A percentile compares a stretch with the other conserved stretches of the same genome.
Conservation (phyloP, 2,888 invertebrate genomes). For the Dione juno region DNA sequence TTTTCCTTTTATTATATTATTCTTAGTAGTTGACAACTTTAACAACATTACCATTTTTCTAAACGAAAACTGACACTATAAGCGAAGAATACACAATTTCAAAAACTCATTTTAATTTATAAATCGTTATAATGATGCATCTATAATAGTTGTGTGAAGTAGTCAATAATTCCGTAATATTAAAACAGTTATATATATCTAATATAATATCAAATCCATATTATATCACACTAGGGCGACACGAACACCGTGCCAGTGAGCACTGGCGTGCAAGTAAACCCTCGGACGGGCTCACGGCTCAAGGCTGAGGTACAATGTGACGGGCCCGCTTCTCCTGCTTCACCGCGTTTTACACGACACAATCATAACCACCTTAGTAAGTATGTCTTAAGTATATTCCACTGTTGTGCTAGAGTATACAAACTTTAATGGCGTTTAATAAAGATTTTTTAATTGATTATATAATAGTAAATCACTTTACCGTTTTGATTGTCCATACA, state of each 20-base stretch:
- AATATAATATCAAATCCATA: not conserved
- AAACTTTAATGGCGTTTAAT: no score
- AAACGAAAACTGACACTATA: no score
- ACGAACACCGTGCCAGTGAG: constrained; percentile 58
- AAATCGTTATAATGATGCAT: no score
- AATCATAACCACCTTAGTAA: constrained; percentile 87
- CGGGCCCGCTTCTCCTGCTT: constrained; percentile 82
- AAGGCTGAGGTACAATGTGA: constrained; percentile 82
- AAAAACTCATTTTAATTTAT: no score
- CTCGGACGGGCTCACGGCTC: constrained; percentile 85
- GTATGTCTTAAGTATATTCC: constrained; percentile 39
- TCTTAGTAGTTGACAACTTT: no score
- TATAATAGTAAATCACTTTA: no score
- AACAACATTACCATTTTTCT: no score
- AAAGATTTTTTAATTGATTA: no score
- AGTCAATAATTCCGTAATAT: not conserved
- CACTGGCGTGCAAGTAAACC: constrained; percentile 81
- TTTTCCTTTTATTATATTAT: no score
- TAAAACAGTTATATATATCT: not conserved
- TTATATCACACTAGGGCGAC: constrained; percentile 34
- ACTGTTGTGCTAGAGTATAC: not conserved
- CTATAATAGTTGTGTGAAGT: no score
- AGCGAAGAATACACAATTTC: no score
- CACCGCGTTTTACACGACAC: constrained; percentile 86
- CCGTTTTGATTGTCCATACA: no score